phyloP scores from a whole-genome alignment of 2,888 invertebrate species.

The Calliphora vomitoria region DNA sequence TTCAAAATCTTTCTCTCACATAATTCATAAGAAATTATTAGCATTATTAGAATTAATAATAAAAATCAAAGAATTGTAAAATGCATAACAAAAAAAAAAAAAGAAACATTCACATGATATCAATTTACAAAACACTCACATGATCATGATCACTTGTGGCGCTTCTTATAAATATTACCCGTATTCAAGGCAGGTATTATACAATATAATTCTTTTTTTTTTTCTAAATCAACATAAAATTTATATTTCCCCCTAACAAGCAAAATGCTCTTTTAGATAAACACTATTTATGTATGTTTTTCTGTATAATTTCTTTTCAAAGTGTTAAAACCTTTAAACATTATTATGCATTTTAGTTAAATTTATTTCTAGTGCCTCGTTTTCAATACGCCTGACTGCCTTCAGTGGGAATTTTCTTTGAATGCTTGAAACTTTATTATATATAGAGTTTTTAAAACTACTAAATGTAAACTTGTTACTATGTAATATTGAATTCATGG shows the following conservation, averaged over 20 bases:
- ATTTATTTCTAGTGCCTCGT: conserved; percentile 36
- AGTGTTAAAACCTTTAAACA: conserved; percentile 70
- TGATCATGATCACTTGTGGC: conserved; percentile 47
- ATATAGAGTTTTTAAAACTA: neutral
- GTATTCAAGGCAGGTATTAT: conserved; percentile 17
- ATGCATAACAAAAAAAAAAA: neutral
- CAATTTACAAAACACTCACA: conserved; percentile 41
- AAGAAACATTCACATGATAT: conserved; percentile 33
- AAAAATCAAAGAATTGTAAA: conserved; percentile 1
- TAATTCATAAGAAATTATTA: too few species aligned
- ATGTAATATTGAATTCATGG: conserved; percentile 18
- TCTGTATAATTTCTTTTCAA: conserved; percentile 43
- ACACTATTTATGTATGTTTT: neutral
- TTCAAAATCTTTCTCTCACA: too few species aligned
- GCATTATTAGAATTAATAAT: too few species aligned
- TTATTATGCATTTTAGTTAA: conserved; percentile 52
- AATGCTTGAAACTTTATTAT: neutral
- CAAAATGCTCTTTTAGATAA: neutral
- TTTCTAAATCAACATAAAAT: conserved; percentile 10
- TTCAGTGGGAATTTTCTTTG: conserved; percentile 48
- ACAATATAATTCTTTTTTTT: neutral
- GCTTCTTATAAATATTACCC: conserved; percentile 43
- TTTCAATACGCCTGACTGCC: conserved; percentile 43
- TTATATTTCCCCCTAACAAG: conserved; percentile 10
- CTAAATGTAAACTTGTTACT: neutral